Evolutionary conservation across 2,888 invertebrate species (phyloP).

Genomic region (Neoitamus cyanurus): DNA sequence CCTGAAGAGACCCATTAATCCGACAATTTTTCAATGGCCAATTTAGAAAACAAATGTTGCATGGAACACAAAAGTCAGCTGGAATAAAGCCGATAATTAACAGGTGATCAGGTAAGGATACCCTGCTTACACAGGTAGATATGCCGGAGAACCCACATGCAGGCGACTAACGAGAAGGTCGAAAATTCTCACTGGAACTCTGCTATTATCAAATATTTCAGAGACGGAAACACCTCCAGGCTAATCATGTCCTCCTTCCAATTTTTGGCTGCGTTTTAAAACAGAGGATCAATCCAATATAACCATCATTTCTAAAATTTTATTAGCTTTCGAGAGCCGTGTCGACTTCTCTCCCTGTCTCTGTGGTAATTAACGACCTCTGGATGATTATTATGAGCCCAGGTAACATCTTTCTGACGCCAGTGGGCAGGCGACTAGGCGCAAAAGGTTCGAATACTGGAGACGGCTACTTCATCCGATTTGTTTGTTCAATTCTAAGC

Average conservation of each 20-base stretch:
- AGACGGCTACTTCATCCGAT: neutral
- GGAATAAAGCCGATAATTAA: slow-evolving; percentile 49
- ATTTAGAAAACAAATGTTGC: slow-evolving; percentile 53
- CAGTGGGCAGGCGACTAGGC: neutral
- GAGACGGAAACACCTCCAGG: slow-evolving; percentile 43
- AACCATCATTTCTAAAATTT: slow-evolving; percentile 36
- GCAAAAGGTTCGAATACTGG: neutral
- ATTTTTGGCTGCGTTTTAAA: neutral
- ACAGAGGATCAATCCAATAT: slow-evolving; percentile 28
- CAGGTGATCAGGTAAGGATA: slow-evolving; percentile 48
- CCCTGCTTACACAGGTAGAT: slow-evolving; percentile 26
- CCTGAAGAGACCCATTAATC: slow-evolving; percentile 47
- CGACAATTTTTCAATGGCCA: slow-evolving; percentile 52
- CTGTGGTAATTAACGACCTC: slow-evolving; percentile 14
- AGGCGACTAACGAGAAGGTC: slow-evolving; percentile 50
- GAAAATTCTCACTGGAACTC: slow-evolving; percentile 52
- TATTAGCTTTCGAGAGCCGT: slow-evolving; percentile 34
- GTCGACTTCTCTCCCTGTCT: slow-evolving; percentile 33
- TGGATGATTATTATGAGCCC: slow-evolving; percentile 6
- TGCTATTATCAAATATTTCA: slow-evolving; percentile 50
- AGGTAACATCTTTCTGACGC: slow-evolving; percentile 36
- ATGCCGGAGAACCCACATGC: slow-evolving; percentile 31
- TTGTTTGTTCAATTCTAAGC: neutral
- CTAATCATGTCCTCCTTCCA: slow-evolving; percentile 28
- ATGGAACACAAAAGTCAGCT: slow-evolving; percentile 30